Evolutionary conservation across 2,888 invertebrate genomes (phyloP).

Genomic region (Incurvaria masculella): DNA sequence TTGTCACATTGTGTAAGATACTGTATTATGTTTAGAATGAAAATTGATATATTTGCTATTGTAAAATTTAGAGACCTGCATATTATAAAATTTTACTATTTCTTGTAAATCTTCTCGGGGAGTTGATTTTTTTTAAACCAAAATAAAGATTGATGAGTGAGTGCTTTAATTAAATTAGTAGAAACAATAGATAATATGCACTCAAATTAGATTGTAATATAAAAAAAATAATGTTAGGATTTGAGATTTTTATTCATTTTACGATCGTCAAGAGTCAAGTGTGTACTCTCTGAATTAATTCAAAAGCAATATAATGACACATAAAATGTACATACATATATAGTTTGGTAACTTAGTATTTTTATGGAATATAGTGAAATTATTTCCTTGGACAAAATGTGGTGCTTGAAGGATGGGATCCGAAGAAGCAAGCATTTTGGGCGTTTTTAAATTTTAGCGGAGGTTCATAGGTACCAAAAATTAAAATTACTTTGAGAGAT

Average conservation of each 20-base stretch:
- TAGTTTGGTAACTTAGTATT: conserved; percentile 54
- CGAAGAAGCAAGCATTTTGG: not conserved
- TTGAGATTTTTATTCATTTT: conserved; percentile 49
- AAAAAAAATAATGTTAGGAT: conserved; percentile 41
- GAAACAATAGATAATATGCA: conserved; percentile 40
- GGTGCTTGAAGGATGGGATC: not conserved
- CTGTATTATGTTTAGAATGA: conserved; percentile 32
- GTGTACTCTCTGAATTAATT: conserved; percentile 52
- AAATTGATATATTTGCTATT: conserved; percentile 22
- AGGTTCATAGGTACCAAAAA: too few species aligned
- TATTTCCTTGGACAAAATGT: not conserved
- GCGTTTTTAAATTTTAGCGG: too few species aligned
- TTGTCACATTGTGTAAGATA: conserved; percentile 24
- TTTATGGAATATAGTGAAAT: conserved; percentile 30
- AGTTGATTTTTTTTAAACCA: conserved; percentile 43
- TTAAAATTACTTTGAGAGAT: too few species aligned
- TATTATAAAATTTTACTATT: conserved; percentile 28
- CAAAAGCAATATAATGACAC: conserved; percentile 57
- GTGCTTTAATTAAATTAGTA: conserved; percentile 50
- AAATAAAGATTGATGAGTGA: conserved; percentile 44
- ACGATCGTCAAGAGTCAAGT: conserved; percentile 39
- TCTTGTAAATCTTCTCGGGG: conserved; percentile 24
- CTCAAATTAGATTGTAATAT: conserved; percentile 40
- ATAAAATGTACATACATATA: conserved; percentile 51
- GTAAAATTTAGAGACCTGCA: conserved; percentile 45